Percentiles rank a stretch among this genome's conserved stretches.
Evolutionary conservation across 2,113 vertebrate genomes (phyloP).

Genomic region (Conger conger): DNA sequence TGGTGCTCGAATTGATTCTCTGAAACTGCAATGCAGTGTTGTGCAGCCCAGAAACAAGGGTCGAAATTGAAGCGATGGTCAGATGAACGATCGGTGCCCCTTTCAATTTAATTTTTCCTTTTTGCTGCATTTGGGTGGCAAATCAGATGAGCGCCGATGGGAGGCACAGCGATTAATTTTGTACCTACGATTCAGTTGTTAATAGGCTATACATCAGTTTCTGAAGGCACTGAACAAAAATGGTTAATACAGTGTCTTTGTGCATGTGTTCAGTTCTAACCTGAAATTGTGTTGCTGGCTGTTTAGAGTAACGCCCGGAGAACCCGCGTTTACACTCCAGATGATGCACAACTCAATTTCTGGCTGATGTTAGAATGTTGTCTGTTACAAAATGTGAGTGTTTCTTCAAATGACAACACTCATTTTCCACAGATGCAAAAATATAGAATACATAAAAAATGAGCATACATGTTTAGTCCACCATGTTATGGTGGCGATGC

Average conservation of each 20-base stretch:
- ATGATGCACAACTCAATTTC: background rate
- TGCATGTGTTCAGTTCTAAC: background rate
- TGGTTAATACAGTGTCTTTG: background rate
- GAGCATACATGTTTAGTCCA: background rate
- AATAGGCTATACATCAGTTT: background rate
- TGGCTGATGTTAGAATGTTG: background rate
- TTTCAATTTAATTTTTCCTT: background rate
- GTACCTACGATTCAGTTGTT: background rate
- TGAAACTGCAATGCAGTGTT: constrained; percentile 13
- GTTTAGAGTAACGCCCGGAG: background rate
- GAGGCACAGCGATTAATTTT: background rate
- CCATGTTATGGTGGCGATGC: background rate
- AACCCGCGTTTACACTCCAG: background rate
- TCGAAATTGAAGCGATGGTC: constrained; percentile 12
- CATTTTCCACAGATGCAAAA: no score
- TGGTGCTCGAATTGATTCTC: background rate
- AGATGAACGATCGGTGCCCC: background rate
- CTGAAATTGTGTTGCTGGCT: background rate
- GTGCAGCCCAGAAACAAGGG: constrained; percentile 13
- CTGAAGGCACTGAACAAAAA: background rate
- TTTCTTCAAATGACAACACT: background rate
- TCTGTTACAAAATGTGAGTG: background rate
- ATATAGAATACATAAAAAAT: no score
- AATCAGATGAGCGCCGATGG: background rate
- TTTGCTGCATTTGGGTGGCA: background rate